Evolutionary conservation across 2,113 vertebrate species (phyloP).

Genomic region (Symphodus melops): DNA sequence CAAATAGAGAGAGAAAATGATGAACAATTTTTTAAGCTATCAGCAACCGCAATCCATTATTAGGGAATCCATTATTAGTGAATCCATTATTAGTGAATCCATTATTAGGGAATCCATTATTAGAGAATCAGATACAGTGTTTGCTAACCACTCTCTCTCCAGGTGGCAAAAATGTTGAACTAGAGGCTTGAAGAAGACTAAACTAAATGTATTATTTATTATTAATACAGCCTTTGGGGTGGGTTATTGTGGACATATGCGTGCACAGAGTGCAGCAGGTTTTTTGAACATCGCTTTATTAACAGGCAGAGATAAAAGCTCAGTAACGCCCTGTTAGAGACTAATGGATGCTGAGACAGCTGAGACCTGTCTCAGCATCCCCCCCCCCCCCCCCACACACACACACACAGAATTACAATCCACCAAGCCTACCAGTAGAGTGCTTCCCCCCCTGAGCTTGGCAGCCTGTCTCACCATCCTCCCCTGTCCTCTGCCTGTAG

Average conservation of each 20-base stretch:
- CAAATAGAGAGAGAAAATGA: too few species aligned
- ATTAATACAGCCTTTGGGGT: not conserved
- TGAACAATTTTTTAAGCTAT: too few species aligned
- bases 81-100: too few species aligned
- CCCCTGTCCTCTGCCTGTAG: slow-evolving; percentile 60
- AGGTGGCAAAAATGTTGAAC: too few species aligned
- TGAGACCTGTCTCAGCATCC: slow-evolving; percentile 62
- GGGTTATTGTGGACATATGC: slow-evolving; percentile 60
- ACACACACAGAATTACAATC: slow-evolving; percentile 51
- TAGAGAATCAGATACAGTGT: too few species aligned
- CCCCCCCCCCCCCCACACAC: slow-evolving; percentile 36
- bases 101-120: too few species aligned
- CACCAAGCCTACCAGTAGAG: slow-evolving; percentile 65
- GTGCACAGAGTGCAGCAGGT: slow-evolving; percentile 33
- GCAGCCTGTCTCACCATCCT: slow-evolving; percentile 55
- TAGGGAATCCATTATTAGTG: too few species aligned
- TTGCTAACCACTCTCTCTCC: too few species aligned
- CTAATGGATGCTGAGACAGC: slow-evolving; percentile 83
- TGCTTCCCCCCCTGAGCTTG: slow-evolving; percentile 46
- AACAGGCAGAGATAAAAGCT: slow-evolving; percentile 81
- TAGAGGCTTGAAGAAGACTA: too few species aligned
- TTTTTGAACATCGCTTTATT: slow-evolving; percentile 50
- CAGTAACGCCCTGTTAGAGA: slow-evolving; percentile 78
- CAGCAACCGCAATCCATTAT: too few species aligned
- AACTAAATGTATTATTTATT: too few species aligned